A percentile compares a stretch with the other conserved stretches of the same genome.
phyloP scores from a whole-genome alignment of 2,113 vertebrate genomes.

The Corvus cornix region DNA sequence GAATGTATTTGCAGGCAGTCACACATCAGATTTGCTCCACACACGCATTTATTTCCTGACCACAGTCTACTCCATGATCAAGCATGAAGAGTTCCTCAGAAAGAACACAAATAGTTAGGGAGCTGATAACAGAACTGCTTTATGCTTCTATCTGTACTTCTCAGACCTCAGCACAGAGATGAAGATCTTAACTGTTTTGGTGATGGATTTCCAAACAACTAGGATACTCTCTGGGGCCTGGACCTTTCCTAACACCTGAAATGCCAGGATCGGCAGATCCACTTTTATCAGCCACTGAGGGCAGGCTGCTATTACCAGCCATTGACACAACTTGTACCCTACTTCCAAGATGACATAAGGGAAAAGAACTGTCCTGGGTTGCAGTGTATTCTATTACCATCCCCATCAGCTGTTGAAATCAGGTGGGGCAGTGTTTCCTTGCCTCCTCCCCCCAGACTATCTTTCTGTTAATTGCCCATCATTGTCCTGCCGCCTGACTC shows the following conservation, averaged over 20 bases:
- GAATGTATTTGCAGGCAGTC: not conserved
- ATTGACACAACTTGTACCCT: not conserved
- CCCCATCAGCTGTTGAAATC: too few species aligned
- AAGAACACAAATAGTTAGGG: not conserved
- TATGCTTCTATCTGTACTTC: not conserved
- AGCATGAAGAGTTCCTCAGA: not conserved
- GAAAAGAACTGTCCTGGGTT: not conserved
- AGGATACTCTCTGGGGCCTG: too few species aligned
- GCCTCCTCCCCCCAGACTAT: too few species aligned
- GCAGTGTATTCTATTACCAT: too few species aligned
- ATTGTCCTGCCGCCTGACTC: too few species aligned
- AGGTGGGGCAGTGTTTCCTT: too few species aligned
- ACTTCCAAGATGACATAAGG: not conserved
- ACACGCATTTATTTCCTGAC: not conserved
- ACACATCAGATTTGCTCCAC: not conserved
- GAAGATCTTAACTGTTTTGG: not conserved
- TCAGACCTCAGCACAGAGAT: not conserved
- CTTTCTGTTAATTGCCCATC: too few species aligned
- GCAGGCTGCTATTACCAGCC: not conserved
- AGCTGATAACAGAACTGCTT: not conserved
- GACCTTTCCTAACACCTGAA: not conserved
- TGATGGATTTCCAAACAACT: not conserved
- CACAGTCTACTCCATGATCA: not conserved
- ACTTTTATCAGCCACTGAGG: not conserved
- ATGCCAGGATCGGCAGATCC: not conserved